Conservation (phyloP, 1,140 invertebrate genomes). For the Triops cancriformis region DNA sequence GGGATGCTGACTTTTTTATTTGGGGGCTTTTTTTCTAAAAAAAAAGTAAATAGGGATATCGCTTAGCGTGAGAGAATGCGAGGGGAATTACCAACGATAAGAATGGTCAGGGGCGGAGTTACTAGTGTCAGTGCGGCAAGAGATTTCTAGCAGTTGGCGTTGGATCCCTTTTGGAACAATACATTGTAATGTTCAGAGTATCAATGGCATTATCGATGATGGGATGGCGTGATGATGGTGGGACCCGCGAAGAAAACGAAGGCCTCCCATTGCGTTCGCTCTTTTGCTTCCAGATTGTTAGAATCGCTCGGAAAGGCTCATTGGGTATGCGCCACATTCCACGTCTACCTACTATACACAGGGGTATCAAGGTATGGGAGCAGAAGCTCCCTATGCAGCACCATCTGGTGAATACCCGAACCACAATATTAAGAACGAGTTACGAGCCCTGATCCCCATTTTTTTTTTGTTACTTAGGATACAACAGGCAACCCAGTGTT, state of each 20-base stretch:
- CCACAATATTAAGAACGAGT: neutral
- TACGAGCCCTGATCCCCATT: too few species aligned
- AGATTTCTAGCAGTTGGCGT: neutral
- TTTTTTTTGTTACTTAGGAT: too few species aligned
- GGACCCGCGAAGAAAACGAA: neutral
- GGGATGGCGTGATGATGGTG: neutral
- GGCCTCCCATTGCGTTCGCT: neutral
- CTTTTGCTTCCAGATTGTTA: neutral
- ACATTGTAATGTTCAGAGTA: neutral
- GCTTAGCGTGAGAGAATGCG: neutral
- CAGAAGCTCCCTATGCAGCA: neutral
- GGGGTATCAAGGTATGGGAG: neutral
- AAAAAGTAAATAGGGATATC: neutral
- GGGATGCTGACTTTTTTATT: neutral
- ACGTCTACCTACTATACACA: neutral
- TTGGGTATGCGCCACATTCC: neutral
- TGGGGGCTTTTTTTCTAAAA: neutral
- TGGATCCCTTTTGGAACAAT: neutral
- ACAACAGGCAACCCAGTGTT: too few species aligned
- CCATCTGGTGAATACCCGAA: neutral
- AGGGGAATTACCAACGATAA: neutral
- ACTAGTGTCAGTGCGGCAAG: neutral
- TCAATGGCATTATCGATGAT: constrained; percentile 10
- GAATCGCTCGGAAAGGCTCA: neutral
- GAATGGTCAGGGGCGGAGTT: neutral